phyloP scores from a whole-genome alignment of 2,888 invertebrate species.

The Meteorus cinctellus region DNA sequence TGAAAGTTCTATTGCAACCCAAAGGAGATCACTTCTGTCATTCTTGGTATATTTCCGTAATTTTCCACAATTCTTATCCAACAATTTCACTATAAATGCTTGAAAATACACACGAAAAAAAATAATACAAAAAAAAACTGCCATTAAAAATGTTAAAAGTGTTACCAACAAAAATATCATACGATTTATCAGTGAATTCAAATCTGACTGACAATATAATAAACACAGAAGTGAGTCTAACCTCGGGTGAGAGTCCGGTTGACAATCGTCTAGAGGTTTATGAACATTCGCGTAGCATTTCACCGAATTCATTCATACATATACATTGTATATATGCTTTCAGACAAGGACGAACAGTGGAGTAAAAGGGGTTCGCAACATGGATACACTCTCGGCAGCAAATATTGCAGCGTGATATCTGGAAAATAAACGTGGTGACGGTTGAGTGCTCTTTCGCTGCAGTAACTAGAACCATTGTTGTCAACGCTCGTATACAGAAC shows the following conservation, averaged over 20 bases:
- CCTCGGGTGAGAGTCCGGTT: conserved; percentile 16
- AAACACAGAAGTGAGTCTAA: conserved; percentile 26
- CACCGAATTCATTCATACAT: conserved; percentile 18
- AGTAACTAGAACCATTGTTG: conserved; percentile 23
- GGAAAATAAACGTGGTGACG: conserved; percentile 27
- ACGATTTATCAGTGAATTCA: neutral
- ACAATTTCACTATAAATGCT: no score
- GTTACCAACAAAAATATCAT: no score
- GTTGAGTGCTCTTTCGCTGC: conserved; percentile 25
- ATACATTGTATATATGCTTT: neutral
- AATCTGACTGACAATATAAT: neutral
- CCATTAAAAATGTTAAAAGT: no score
- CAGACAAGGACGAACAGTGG: neutral
- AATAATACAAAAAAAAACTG: no score
- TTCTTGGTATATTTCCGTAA: no score
- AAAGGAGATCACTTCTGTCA: no score
- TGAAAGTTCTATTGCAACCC: no score
- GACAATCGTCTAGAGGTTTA: conserved; percentile 21
- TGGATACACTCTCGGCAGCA: conserved; percentile 5
- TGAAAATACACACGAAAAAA: no score
- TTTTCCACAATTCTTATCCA: no score
- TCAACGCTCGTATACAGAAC: conserved; percentile 23
- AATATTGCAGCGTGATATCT: conserved; percentile 27
- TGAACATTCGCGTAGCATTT: conserved; percentile 21
- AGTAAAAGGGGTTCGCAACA: conserved; percentile 7